Percentiles rank a stretch among this genome's conserved stretches.
Conservation (phyloP, 2,113 vertebrate species). For the Hassar affinis region DNA sequence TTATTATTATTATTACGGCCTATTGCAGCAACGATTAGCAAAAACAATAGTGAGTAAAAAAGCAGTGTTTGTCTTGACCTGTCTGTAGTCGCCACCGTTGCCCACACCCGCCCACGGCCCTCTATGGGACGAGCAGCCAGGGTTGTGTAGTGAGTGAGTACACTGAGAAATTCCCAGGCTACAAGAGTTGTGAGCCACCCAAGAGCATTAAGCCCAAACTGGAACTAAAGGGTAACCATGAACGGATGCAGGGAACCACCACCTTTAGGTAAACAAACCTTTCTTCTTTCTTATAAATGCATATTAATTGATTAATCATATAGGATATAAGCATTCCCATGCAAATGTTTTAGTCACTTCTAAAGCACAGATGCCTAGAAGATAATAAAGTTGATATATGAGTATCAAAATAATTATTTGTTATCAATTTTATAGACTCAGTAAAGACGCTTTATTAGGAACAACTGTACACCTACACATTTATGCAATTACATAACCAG, state of each 20-base stretch:
- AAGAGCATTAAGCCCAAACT: conserved; percentile 73
- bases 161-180: conserved; percentile 74
- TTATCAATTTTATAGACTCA: background rate
- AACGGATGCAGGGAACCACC: conserved; percentile 75
- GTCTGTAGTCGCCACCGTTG: conserved; percentile 78
- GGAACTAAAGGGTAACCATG: conserved; percentile 52
- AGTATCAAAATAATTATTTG: background rate
- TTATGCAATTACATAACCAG: too few species aligned
- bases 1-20: too few species aligned
- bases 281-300: background rate
- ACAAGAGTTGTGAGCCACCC: conserved; percentile 66
- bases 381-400: background rate
- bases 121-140: conserved; percentile 65
- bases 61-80: background rate
- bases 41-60: background rate
- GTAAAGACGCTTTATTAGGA: background rate
- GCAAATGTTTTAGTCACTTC: background rate
- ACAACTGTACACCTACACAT: too few species aligned
- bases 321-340: background rate
- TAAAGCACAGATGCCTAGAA: background rate
- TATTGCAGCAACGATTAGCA: background rate
- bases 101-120: conserved; percentile 65
- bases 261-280: conserved; percentile 76
- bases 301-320: background rate
- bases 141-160: conserved; percentile 73